These are phyloP conservation scores for Lasioglossum marginatum DNA, from an alignment of 2,888 invertebrate genomes.

Conservation along the genomic window DNA sequence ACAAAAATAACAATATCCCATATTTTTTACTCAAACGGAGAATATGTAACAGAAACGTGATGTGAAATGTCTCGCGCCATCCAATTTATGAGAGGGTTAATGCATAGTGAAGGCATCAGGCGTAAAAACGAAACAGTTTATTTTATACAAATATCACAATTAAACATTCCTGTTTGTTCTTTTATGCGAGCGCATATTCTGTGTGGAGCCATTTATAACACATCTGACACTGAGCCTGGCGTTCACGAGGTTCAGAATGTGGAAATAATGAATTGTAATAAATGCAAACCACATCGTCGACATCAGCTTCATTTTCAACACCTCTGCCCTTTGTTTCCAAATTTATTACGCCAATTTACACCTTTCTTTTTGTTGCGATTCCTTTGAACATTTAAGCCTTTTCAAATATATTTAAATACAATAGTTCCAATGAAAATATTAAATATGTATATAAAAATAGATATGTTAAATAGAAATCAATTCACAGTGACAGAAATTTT, in stretches of 20 bases:
- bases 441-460: no score
- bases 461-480: no score
- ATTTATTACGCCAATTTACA: not conserved
- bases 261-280: not conserved
- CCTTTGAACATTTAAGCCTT: not conserved
- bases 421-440: not conserved
- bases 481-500: not conserved
- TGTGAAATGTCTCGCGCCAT: not conserved
- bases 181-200: not conserved
- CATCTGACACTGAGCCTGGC: not conserved
- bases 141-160: not conserved
- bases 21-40: not conserved
- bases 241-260: not conserved
- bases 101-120: not conserved
- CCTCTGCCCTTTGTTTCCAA: not conserved
- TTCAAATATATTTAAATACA: not conserved
- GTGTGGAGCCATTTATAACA: not conserved
- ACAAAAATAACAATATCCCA: not conserved
- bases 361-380: not conserved
- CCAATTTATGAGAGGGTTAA: not conserved
- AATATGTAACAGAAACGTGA: not conserved
- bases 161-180: not conserved
- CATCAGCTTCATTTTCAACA: not conserved
- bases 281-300: not conserved
- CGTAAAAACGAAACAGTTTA: not conserved